Percentiles rank a stretch among this genome's conserved stretches.
Conservation (phyloP, 2,113 vertebrate species). For the Lathamus discolor region DNA sequence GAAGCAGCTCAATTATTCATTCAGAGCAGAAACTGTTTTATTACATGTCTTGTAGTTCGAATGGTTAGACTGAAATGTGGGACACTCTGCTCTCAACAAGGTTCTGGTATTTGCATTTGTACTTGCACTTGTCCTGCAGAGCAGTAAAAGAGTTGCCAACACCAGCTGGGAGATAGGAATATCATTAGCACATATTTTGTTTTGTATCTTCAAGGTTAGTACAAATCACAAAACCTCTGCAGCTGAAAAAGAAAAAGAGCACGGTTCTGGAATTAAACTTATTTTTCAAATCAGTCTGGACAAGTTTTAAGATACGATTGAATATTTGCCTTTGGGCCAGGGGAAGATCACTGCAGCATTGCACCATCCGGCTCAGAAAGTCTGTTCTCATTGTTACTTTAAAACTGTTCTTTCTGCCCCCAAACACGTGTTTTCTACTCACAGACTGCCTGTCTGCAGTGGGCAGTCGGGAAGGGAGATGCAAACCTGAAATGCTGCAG, state of each 20-base stretch:
- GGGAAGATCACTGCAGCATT: not conserved
- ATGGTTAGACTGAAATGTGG: slow-evolving; percentile 63
- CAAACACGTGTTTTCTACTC: not conserved
- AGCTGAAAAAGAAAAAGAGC: slow-evolving; percentile 2
- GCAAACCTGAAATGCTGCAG: not conserved
- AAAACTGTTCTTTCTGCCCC: not conserved
- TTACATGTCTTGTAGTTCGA: slow-evolving; percentile 58
- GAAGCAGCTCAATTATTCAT: slow-evolving; percentile 72
- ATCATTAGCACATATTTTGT: slow-evolving; percentile 71
- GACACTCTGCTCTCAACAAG: slow-evolving; percentile 58
- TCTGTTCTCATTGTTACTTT: not conserved
- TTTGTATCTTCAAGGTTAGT: slow-evolving; percentile 69
- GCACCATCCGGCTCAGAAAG: not conserved
- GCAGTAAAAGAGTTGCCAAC: slow-evolving; percentile 69
- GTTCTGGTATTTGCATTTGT: slow-evolving; percentile 70
- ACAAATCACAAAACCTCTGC: slow-evolving; percentile 60
- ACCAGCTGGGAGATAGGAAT: slow-evolving; percentile 70
- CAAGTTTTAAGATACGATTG: not conserved
- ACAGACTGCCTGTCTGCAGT: not conserved
- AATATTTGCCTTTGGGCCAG: not conserved
- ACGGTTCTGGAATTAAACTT: slow-evolving; percentile 7
- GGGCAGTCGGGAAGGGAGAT: not conserved
- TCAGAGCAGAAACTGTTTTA: slow-evolving; percentile 64
- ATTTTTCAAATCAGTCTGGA: not conserved
- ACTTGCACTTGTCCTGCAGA: slow-evolving; percentile 62